phyloP scores from a whole-genome alignment of 2,113 vertebrate genomes.

The Eupsittula cactorum region DNA sequence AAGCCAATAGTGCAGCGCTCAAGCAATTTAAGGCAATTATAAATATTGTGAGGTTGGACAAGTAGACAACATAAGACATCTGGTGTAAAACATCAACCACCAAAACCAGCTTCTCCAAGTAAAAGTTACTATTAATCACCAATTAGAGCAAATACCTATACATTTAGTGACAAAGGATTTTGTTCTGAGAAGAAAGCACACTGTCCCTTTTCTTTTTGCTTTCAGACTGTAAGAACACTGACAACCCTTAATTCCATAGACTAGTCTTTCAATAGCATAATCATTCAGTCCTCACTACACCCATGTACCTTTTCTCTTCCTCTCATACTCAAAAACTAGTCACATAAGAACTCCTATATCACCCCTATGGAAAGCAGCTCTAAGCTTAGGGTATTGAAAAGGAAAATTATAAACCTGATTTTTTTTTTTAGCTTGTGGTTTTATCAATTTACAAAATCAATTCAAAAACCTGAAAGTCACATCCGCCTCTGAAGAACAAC shows the following conservation, averaged over 20 bases:
- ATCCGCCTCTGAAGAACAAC: not conserved
- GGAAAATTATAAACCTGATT: not conserved
- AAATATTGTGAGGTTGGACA: not conserved
- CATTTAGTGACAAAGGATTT: not conserved
- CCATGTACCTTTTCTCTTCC: not conserved
- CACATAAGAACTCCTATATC: not conserved
- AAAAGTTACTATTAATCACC: not conserved
- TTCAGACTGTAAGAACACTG: not conserved
- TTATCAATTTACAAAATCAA: not conserved
- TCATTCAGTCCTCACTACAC: not conserved
- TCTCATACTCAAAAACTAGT: not conserved
- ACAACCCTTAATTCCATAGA: not conserved
- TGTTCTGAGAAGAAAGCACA: not conserved
- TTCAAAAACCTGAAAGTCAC: not conserved
- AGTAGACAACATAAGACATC: not conserved
- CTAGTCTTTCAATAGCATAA: not conserved
- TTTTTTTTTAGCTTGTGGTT: not conserved
- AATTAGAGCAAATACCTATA: not conserved
- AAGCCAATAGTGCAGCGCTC: not conserved
- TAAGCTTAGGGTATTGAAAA: not conserved
- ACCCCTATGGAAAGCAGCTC: not conserved
- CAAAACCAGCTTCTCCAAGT: not conserved
- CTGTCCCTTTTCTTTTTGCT: not conserved
- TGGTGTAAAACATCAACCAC: not conserved
- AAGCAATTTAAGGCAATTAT: not conserved